phyloP scores from a whole-genome alignment of 2,113 vertebrate genomes.

The Bubo scandiacus region DNA sequence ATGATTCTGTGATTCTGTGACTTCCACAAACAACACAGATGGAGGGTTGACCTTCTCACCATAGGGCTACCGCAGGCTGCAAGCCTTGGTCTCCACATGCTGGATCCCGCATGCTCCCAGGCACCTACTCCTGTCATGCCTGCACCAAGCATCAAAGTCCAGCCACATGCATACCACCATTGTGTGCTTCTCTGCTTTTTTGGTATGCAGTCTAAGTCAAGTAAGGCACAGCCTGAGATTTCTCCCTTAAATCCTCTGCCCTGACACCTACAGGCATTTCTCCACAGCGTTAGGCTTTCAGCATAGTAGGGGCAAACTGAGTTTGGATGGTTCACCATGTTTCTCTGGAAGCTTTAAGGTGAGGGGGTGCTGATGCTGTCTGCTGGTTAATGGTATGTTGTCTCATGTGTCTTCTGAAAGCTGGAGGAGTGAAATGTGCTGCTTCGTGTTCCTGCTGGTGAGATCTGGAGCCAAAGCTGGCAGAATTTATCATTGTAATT shows the following conservation, averaged over 20 bases:
- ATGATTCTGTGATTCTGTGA: too few species aligned
- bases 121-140: not conserved
- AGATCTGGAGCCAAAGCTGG: not conserved
- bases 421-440: not conserved
- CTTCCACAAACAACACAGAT: not conserved
- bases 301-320: not conserved
- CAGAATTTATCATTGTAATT: not conserved
- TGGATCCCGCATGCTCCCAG: not conserved
- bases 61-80: not conserved
- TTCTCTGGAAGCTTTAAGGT: not conserved
- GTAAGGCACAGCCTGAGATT: not conserved
- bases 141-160: not conserved
- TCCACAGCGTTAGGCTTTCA: not conserved
- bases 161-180: accelerated
- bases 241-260: not conserved
- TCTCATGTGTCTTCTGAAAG: not conserved
- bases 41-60: not conserved
- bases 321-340: accelerated
- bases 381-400: not conserved
- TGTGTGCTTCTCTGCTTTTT: not conserved
- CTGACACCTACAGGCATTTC: not conserved
- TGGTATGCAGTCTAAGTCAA: not conserved
- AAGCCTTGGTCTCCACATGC: not conserved
- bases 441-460: not conserved
- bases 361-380: not conserved